Evolutionary conservation across 1,140 invertebrate genomes (phyloP), one percentile per base, ranked within the genome.

Genomic region (Helicoverpa armigera): DNA sequence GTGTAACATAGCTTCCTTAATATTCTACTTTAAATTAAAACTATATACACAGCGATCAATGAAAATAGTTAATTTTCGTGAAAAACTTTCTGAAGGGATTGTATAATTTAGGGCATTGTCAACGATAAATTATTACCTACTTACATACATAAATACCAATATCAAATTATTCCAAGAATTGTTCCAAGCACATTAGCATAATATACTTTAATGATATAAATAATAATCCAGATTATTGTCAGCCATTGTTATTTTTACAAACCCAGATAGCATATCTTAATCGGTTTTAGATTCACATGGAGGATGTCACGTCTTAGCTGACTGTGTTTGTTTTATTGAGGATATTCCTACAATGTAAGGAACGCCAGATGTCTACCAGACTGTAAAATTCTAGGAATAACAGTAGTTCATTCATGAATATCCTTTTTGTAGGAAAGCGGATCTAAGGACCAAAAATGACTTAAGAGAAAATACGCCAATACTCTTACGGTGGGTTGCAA

Each of bases 261-360:
- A 69, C 18, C n/a, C 65, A 12, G 65, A 67, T 67, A 67, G 65
- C 48, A 51, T 69, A 69, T 69, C 65, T 43, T 51, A 69, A 69
- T 69, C 65, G 12, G 16, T 23, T 51, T 51, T 69, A 69, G 48
- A 23, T 51, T 69, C 23, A 18, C 29, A 18, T 5, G 48, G 23
- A 69, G 65, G 65, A 69, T 51, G 65, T 69, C 65, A 69, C 65
- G 65, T 69, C 48, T 14, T 63, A 23, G 60, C 60, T 23, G 43
- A 43, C 14, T 65, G 7, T 9, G 31, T 65, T 65, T 16, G 3
- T 43, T 69, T 69, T 69, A 69, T 69, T 69, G 65, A 69, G 65
- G 65, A 69, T 69, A 18, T 43, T 51, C 65, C 2, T 50, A 69
- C 65, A 69, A 18, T 69, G 65, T 51, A 69, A 69, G 29, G 65